Conservation (phyloP, 2,797 vertebrate species). For the Sebastes itinus region DNA sequence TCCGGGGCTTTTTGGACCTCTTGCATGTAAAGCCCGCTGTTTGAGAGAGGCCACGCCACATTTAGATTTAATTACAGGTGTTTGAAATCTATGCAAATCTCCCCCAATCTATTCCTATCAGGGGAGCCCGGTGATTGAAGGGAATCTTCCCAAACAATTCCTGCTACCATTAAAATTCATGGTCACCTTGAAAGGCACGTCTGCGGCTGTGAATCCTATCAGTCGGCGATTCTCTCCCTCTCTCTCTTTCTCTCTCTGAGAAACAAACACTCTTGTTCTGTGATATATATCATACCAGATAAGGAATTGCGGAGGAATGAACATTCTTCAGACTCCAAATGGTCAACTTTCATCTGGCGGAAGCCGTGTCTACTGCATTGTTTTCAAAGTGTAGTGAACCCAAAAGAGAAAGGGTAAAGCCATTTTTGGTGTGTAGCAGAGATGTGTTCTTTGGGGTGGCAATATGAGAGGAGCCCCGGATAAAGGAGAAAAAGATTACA, state of each 20-base stretch:
- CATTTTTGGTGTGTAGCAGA: conserved; percentile 75
- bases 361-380: conserved; percentile 68
- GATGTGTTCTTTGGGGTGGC: conserved; percentile 76
- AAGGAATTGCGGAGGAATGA: conserved; percentile 71
- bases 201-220: conserved; percentile 64
- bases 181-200: conserved; percentile 79
- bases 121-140: conserved; percentile 73
- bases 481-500: conserved; percentile 82
- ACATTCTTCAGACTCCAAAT: conserved; percentile 76
- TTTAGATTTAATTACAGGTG: conserved; percentile 84
- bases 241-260: conserved; percentile 39
- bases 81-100: conserved; percentile 82
- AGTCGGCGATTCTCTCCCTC: conserved; percentile 37
- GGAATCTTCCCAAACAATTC: conserved; percentile 73
- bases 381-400: conserved; percentile 84
- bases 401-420: conserved; percentile 79
- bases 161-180: conserved; percentile 78
- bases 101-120: conserved; percentile 76
- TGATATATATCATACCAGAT: conserved; percentile 39
- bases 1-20: not conserved
- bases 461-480: conserved; percentile 73
- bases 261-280: conserved; percentile 71
- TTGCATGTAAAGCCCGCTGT: conserved; percentile 55
- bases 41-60: conserved; percentile 74
- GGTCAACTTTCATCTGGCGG: conserved; percentile 80